Base-by-base conservation (phyloP, 2,888 invertebrate genomes). In the Pardosa pseudoannulata region DNA sequence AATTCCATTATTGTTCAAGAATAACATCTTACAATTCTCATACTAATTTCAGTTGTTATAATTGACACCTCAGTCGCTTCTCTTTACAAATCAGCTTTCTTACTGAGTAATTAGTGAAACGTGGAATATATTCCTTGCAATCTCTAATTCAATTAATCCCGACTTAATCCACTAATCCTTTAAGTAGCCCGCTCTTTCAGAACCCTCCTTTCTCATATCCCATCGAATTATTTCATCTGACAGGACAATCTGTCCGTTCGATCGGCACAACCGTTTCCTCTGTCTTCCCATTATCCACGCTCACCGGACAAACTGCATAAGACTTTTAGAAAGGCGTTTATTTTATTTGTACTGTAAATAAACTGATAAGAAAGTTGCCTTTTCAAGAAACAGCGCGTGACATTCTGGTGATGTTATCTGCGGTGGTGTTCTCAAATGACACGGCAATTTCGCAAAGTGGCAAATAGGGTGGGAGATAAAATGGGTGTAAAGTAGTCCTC, bases 201-300 rank as follows among this genome's bases (percentile, higher is more conserved):
- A 11, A 23, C 23, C 23, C 56, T 23, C 23, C 56, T 23, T 56
- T 56, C 56, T 56, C 56, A 23, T 56, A 56, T 23, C 56, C 56
- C 56, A 56, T 56, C 65, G 65, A 31, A 65, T 65, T 65, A 65
- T 29, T 65, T 31, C 65, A 65, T 16, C 29, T 65, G 29, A 65
- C 65, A 31, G 29, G 29, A 31, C 65, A 65, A 31, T 65, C 65
- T 65, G 29, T 23, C 65, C 16, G 31, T 65, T 65, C 16, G 65
- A 31, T 65, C n/a, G 56, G 56, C 16, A 23, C 23, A 56, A 1
- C 5, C 6, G 65, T 31, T 31, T 16, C 31, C 23, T 29, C 29
- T 65, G 31, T n/a, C 31, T 65, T 31, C 19, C 13, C 31, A 65
- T 65, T 65, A 29, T 29, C 9, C 31, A 65, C 31, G 65, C 65